Percentiles rank a stretch among this genome's conserved stretches.
phyloP scores from a whole-genome alignment of 2,797 vertebrate species.

The Sebastes reedi region DNA sequence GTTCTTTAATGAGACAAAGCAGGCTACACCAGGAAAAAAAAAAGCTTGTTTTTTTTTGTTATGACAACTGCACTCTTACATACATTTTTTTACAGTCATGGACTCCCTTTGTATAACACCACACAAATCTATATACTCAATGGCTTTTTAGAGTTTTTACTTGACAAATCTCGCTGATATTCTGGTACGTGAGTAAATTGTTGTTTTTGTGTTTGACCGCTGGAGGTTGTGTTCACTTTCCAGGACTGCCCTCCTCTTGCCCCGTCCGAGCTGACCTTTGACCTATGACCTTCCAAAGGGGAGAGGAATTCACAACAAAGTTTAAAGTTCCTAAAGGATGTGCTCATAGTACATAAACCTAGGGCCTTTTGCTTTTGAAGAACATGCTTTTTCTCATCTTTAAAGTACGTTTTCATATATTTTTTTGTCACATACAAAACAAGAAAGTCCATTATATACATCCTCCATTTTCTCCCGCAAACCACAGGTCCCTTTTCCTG shows the following conservation, averaged over 20 bases:
- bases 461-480: slow-evolving; percentile 68
- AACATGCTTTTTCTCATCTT: slow-evolving; percentile 85
- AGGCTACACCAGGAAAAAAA: slow-evolving; percentile 82
- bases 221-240: slow-evolving; percentile 56
- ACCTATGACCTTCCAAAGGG: slow-evolving; percentile 72
- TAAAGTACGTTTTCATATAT: slow-evolving; percentile 77
- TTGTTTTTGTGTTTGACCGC: slow-evolving; percentile 34
- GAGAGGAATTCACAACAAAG: slow-evolving; percentile 84
- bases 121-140: slow-evolving; percentile 85
- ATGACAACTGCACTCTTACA: slow-evolving; percentile 87
- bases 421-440: slow-evolving; percentile 86
- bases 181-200: slow-evolving; percentile 50
- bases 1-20: slow-evolving; percentile 85
- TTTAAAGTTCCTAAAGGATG: slow-evolving; percentile 81
- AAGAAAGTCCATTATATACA: slow-evolving; percentile 85
- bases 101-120: slow-evolving; percentile 84
- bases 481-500: slow-evolving; percentile 70
- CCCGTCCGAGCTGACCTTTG: slow-evolving; percentile 69
- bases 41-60: slow-evolving; percentile 72
- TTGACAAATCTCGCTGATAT: slow-evolving; percentile 66
- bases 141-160: slow-evolving; percentile 82
- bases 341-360: slow-evolving; percentile 67
- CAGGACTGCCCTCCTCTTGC: slow-evolving; percentile 61
- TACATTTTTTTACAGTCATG: slow-evolving; percentile 84
- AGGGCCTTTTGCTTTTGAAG: slow-evolving; percentile 69